Evolutionary conservation across 2,797 vertebrate genomes (phyloP), one percentile per base, ranked within the genome.

Genomic region (Gobionotothen gibberifrons): DNA sequence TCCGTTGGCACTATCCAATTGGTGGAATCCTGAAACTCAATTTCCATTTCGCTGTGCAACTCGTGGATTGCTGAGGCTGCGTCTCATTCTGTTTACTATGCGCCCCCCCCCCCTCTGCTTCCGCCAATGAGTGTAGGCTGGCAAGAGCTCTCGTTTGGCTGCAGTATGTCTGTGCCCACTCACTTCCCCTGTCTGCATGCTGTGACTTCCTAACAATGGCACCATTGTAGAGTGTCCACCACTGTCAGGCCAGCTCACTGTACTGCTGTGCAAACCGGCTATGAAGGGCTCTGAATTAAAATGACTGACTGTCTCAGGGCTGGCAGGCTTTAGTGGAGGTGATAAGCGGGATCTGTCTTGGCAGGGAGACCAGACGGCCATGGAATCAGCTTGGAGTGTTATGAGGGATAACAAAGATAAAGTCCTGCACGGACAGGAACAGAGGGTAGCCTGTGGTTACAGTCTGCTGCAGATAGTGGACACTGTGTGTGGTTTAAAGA

Each of bases 21-120:
- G 21, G 70, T 60, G 78, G 86, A 91, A 87, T 93, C 80, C 88
- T 82, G 64, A 73, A 85, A 92, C 71, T 76, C 58, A 59, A 79
- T 88, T 90, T 87, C 83, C 80, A 88, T 76, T 87, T 74, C 22
- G 40, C 82, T 53, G 17, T 72, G 76, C 76, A 78, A 78, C 21
- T 71, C 29, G 69, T 47, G 61, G 66, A 53, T 60, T 69, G 76
- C 64, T 53, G 64, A 68, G 74, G 79, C 81, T 82, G 88, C 40
- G 10, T 84, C 72, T 83, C 71, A n/a, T 69, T 81, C 68, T 83
- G 84, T 86, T 86, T 87, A 72, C 77, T 77, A 71, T 84, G 73
- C 22, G 3, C 57, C 75, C 58, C 75, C 49, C 74, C 55, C 29
- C 75, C 49, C 74, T 15, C 62, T 52, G 64, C 76, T 74, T 56